Evolutionary conservation across 2,888 invertebrate species (phyloP).

Genomic region (Amphipyra tragopoginis): DNA sequence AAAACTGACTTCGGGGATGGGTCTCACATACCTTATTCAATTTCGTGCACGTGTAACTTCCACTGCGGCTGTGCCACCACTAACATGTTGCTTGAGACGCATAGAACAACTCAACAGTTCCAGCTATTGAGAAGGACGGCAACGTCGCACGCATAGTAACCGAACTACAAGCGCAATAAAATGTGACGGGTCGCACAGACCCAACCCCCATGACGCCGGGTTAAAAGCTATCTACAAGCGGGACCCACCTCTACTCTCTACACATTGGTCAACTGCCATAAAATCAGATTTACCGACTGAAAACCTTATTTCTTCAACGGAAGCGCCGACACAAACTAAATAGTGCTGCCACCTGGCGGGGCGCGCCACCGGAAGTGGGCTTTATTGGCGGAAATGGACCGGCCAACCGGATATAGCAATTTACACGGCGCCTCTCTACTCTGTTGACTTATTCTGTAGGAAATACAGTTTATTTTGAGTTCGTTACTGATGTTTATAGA

Average conservation of each 20-base stretch:
- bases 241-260: not conserved
- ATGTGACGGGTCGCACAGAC: no score
- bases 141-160: no score
- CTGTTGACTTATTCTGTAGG: constrained; percentile 63
- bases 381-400: constrained; percentile 83
- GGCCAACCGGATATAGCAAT: constrained; percentile 83
- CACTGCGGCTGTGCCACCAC: no score
- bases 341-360: constrained; percentile 79
- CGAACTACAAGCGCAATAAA: no score
- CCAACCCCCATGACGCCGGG: no score
- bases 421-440: constrained; percentile 70
- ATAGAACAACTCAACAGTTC: no score
- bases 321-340: constrained; percentile 74
- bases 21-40: no score
- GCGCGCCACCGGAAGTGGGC: constrained; percentile 71
- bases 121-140: no score
- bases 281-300: constrained; percentile 58
- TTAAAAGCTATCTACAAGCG: not conserved
- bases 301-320: constrained; percentile 58
- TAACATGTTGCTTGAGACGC: no score
- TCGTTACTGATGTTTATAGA: constrained; percentile 43
- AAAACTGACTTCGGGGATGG: no score
- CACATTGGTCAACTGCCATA: constrained; percentile 43
- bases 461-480: constrained; percentile 65
- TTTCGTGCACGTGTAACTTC: no score